Evolutionary conservation across 2,113 vertebrate genomes (phyloP).

Genomic region (Gallinago undulata): DNA sequence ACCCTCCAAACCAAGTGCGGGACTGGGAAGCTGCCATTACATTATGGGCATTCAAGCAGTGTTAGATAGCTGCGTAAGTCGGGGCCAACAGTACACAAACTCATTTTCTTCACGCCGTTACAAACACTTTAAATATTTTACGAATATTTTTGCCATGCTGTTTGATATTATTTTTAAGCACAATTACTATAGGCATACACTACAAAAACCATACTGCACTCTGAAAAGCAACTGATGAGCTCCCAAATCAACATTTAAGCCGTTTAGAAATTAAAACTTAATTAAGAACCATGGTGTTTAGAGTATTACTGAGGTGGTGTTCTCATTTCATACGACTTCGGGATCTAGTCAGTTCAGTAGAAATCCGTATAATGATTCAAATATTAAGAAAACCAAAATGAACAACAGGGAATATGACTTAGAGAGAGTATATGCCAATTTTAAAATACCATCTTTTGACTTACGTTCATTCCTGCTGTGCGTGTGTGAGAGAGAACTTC

Average conservation of each 20-base stretch:
- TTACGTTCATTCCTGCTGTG: background rate
- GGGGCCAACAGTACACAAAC: background rate
- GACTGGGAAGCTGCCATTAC: background rate
- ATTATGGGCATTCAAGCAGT: background rate
- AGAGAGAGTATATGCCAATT: background rate
- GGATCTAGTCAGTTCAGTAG: background rate
- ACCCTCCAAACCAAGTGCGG: background rate
- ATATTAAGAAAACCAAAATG: slow-evolving; percentile 10
- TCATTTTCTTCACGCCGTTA: background rate
- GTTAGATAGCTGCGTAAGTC: background rate
- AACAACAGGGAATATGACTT: slow-evolving; percentile 10
- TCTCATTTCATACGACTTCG: slow-evolving; percentile 4
- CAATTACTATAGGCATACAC: background rate
- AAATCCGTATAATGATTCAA: background rate
- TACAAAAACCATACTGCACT: background rate
- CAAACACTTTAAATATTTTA: background rate
- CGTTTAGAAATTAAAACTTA: slow-evolving; percentile 33
- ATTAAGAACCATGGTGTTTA: background rate
- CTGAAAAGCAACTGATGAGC: background rate
- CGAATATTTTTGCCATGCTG: background rate
- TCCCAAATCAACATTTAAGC: background rate
- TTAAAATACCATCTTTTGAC: background rate
- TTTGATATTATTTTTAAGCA: background rate
- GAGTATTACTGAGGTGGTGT: background rate
- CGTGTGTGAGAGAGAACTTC: background rate